phyloP scores from a whole-genome alignment of 1,140 invertebrate genomes.

The Neoseiulus cucumeris region DNA sequence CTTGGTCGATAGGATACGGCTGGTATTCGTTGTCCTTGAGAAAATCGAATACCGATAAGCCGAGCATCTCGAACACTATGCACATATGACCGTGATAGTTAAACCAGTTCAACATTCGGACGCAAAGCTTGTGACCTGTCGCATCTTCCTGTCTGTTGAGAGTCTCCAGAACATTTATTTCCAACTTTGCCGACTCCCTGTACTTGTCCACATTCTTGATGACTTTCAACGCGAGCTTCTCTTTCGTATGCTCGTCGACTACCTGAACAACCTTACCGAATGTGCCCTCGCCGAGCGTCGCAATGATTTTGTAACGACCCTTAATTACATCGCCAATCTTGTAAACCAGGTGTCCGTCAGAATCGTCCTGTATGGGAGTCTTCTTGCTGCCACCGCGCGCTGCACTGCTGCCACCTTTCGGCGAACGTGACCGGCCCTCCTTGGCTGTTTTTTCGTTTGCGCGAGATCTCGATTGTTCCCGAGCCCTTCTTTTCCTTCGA shows the following conservation, averaged over 20 bases:
- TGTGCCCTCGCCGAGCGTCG: conserved; percentile 34
- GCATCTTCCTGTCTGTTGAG: conserved; percentile 29
- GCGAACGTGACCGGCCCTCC: background rate
- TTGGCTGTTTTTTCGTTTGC: background rate
- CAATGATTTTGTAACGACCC: conserved; percentile 31
- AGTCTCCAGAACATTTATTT: conserved; percentile 37
- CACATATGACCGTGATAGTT: conserved; percentile 38
- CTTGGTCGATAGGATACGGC: conserved; percentile 36
- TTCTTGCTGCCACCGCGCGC: background rate
- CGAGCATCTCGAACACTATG: conserved; percentile 36
- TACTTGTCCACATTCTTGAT: conserved; percentile 40
- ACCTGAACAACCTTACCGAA: conserved; percentile 29
- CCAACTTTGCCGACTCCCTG: conserved; percentile 35
- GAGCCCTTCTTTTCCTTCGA: background rate
- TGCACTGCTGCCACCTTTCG: background rate
- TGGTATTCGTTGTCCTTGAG: conserved; percentile 36
- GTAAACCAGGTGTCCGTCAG: conserved; percentile 36
- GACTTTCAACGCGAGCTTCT: conserved; percentile 32
- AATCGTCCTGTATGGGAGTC: conserved; percentile 26
- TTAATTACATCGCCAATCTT: conserved; percentile 31
- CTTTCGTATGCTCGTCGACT: conserved; percentile 13
- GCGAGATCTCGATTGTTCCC: background rate
- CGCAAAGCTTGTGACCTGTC: conserved; percentile 32
- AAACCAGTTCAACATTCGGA: conserved; percentile 35
- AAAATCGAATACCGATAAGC: conserved; percentile 30